phyloP scores from a whole-genome alignment of 53 echinoderm and acorn worm genomes.

The Holothuria leucospilota region DNA sequence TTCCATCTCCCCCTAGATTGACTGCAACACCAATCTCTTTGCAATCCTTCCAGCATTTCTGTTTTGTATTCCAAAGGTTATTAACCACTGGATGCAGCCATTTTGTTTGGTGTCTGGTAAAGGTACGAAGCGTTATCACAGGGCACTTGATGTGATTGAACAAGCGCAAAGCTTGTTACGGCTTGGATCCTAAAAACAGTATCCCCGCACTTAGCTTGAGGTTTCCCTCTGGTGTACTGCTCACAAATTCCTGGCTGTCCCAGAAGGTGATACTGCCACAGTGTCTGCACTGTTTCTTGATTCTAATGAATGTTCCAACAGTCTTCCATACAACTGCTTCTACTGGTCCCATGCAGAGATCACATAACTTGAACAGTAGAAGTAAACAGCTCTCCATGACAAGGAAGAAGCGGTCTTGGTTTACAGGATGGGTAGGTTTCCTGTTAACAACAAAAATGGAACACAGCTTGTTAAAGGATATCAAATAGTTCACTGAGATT shows the following conservation, averaged over 20 bases:
- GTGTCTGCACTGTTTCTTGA: background rate
- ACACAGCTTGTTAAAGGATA: background rate
- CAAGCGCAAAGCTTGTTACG: constrained; percentile 50
- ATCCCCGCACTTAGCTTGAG: constrained; percentile 55
- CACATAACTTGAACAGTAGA: background rate
- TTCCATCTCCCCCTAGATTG: constrained; percentile 65
- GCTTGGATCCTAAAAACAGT: constrained; percentile 54
- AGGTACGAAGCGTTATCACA: constrained; percentile 6
- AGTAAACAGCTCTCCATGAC: constrained; percentile 2
- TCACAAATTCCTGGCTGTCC: constrained; percentile 46
- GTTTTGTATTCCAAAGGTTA: constrained; percentile 5
- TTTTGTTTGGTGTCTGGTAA: constrained; percentile 33
- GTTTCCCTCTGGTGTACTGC: constrained; percentile 57
- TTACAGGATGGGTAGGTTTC: background rate
- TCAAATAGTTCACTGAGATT: too few species aligned
- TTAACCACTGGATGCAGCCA: constrained; percentile 55
- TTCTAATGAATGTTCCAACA: background rate
- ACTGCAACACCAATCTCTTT: constrained; percentile 10
- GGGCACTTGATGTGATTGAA: constrained; percentile 46
- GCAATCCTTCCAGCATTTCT: constrained; percentile 23
- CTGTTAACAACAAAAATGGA: background rate
- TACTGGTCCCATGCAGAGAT: background rate
- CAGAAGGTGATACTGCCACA: constrained; percentile 31
- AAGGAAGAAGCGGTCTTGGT: background rate
- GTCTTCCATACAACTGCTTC: constrained; percentile 3